phyloP scores from a whole-genome alignment of 1,140 invertebrate species.

The Zaprionus taronus region DNA sequence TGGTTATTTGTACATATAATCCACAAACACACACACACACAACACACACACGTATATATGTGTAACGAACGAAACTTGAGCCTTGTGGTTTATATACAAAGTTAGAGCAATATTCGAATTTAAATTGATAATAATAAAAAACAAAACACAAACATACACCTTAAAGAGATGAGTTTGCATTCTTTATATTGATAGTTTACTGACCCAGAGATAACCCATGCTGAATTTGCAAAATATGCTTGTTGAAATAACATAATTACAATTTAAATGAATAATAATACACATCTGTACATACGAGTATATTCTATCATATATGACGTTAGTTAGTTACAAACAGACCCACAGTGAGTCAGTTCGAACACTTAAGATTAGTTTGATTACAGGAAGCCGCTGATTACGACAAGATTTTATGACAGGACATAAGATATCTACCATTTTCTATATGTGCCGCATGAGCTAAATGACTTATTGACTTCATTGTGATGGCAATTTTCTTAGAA shows the following conservation, averaged over 20 bases:
- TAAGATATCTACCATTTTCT: too few species aligned
- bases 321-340: not conserved
- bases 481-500: too few species aligned
- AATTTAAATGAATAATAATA: not conserved
- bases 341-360: not conserved
- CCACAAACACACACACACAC: slow-evolving; percentile 46
- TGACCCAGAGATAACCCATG: not conserved
- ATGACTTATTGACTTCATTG: too few species aligned
- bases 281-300: not conserved
- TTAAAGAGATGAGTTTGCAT: slow-evolving; percentile 11
- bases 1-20: slow-evolving; percentile 75
- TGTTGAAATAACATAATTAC: not conserved
- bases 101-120: slow-evolving; percentile 81
- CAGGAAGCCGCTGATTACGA: not conserved
- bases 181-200: not conserved
- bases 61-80: slow-evolving; percentile 34
- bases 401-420: not conserved
- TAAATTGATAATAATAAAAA: slow-evolving; percentile 75
- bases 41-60: slow-evolving; percentile 27
- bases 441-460: too few species aligned
- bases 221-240: not conserved
- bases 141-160: slow-evolving; percentile 52
- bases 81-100: slow-evolving; percentile 69
- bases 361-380: not conserved
- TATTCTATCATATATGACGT: not conserved